phyloP scores from a whole-genome alignment of 2,113 vertebrate species.

The Microtus ochrogaster region DNA sequence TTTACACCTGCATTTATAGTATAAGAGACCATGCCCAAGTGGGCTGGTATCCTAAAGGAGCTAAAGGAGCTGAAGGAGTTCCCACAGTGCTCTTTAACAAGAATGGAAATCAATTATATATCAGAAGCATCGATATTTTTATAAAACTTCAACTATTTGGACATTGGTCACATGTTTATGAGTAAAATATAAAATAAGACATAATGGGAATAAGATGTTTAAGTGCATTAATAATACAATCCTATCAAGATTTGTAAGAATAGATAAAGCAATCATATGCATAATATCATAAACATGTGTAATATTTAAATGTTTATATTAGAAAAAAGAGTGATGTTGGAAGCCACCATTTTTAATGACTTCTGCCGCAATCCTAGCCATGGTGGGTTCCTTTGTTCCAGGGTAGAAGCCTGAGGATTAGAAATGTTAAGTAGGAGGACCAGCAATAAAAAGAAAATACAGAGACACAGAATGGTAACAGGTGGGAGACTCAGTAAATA shows the following conservation, averaged over 20 bases:
- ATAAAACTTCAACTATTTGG: neutral
- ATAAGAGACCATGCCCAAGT: too few relatives aligned
- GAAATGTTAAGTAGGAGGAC: too few relatives aligned
- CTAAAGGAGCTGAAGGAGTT: too few relatives aligned
- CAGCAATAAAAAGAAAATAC: too few relatives aligned
- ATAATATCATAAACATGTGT: neutral
- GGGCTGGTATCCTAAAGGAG: too few relatives aligned
- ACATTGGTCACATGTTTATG: constrained; percentile 18
- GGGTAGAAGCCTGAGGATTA: too few relatives aligned
- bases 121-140: constrained; percentile 22
- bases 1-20: too few relatives aligned
- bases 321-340: neutral
- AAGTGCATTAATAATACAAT: constrained; percentile 19
- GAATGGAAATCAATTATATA: constrained; percentile 11
- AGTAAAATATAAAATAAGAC: constrained; percentile 37
- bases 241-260: neutral
- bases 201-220: constrained; percentile 47
- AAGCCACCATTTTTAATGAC: too few relatives aligned
- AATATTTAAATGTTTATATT: neutral
- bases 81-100: neutral
- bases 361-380: too few relatives aligned
- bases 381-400: too few relatives aligned
- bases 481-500: too few relatives aligned
- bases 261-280: neutral
- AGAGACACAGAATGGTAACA: too few relatives aligned